Conservation (phyloP, 2,888 invertebrate species). For the Euplagia quadripunctaria region DNA sequence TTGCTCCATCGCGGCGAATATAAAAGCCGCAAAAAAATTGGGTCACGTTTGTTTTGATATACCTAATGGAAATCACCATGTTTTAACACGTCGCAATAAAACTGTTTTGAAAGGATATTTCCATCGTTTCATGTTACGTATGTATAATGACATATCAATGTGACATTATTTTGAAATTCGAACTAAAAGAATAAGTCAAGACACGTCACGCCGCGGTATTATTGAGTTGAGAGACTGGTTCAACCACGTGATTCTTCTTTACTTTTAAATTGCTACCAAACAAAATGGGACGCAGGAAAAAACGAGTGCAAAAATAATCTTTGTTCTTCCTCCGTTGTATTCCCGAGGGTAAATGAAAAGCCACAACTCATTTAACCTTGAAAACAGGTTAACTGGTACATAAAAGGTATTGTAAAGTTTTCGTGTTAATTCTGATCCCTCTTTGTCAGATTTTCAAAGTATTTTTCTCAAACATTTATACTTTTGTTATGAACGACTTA, state of each 20-base stretch:
- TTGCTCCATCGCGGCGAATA: not conserved
- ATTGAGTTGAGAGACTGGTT: not conserved
- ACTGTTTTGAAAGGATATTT: not conserved
- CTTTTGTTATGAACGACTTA: conserved; percentile 29
- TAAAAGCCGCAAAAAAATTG: not conserved
- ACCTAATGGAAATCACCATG: not conserved
- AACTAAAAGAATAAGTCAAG: too few relatives aligned
- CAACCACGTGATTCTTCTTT: too few relatives aligned
- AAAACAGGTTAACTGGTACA: conserved; percentile 26
- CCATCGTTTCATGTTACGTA: not conserved
- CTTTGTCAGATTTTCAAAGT: conserved; percentile 20
- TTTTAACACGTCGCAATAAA: not conserved
- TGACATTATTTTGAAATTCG: too few relatives aligned
- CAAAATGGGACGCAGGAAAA: not conserved
- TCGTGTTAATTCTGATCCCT: conserved; percentile 30
- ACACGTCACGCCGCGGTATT: too few relatives aligned
- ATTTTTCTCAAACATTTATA: conserved; percentile 26
- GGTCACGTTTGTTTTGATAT: not conserved
- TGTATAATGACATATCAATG: too few relatives aligned
- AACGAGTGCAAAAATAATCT: conserved; percentile 17
- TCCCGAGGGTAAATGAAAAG: conserved; percentile 20
- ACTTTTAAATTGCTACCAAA: not conserved
- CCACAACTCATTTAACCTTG: conserved; percentile 25
- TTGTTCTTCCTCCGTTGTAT: conserved; percentile 7
- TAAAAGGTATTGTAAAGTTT: conserved; percentile 39